Conservation (phyloP, 1,140 invertebrate genomes). For the Caligus rogercresseyi region DNA sequence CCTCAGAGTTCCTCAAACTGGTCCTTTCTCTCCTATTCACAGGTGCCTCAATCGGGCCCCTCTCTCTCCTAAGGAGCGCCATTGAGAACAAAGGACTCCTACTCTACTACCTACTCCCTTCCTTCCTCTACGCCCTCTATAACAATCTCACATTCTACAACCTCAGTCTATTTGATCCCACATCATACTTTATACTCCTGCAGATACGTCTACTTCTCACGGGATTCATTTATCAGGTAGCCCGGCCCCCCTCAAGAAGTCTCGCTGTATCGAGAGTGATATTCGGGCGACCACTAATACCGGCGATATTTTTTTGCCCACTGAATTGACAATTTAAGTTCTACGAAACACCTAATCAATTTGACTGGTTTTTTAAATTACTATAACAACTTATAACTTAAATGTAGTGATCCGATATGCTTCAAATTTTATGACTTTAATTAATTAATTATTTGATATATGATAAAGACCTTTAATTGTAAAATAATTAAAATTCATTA, state of each 20-base stretch:
- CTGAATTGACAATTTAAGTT: too few species aligned
- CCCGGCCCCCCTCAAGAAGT: slow-evolving; percentile 20
- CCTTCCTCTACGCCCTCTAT: slow-evolving; percentile 77
- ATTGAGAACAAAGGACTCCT: slow-evolving; percentile 39
- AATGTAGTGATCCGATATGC: too few species aligned
- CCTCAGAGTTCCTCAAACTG: slow-evolving; percentile 73
- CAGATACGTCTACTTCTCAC: slow-evolving; percentile 82
- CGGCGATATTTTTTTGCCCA: neutral
- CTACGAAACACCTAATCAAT: too few species aligned
- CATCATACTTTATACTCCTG: slow-evolving; percentile 79
- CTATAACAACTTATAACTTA: neutral
- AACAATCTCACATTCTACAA: slow-evolving; percentile 88
- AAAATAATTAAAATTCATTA: too few species aligned
- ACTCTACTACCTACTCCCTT: slow-evolving; percentile 70
- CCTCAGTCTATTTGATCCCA: slow-evolving; percentile 73
- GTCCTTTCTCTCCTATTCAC: slow-evolving; percentile 42
- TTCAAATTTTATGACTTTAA: too few species aligned
- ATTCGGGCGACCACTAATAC: neutral
- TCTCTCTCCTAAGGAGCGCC: neutral
- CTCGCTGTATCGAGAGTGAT: neutral
- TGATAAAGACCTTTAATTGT: too few species aligned
- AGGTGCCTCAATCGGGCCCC: neutral
- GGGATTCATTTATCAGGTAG: slow-evolving; percentile 75
- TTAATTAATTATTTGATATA: too few species aligned
- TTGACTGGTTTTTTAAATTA: neutral